Conservation (phyloP, 2,888 invertebrate species). For the Pristionchus fissidentatus region DNA sequence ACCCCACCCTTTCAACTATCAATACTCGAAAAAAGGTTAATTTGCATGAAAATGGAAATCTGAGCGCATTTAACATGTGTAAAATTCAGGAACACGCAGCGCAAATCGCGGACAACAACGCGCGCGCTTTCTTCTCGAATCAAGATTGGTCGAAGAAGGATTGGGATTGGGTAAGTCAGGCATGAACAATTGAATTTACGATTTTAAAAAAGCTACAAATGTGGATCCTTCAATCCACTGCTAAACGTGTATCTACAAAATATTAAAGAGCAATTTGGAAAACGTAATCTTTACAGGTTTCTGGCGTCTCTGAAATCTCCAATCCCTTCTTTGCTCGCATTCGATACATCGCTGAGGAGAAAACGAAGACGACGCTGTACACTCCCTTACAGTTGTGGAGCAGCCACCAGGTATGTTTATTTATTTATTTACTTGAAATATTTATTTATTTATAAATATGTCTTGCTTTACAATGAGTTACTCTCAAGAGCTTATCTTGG, state of each 20-base stretch:
- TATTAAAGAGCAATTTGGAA: neutral
- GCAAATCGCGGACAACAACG: slow-evolving; percentile 64
- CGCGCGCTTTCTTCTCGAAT: slow-evolving; percentile 65
- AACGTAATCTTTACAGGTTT: slow-evolving; percentile 2
- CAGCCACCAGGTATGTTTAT: slow-evolving; percentile 54
- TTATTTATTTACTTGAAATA: neutral
- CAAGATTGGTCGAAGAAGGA: slow-evolving; percentile 67
- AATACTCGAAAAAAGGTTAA: too few relatives aligned
- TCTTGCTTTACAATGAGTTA: neutral
- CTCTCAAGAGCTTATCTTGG: too few relatives aligned
- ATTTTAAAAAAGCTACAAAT: neutral
- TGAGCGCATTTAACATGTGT: neutral
- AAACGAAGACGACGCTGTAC: slow-evolving; percentile 62
- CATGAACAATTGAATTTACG: neutral
- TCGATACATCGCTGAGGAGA: slow-evolving; percentile 61
- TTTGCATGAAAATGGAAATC: neutral
- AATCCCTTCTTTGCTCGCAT: slow-evolving; percentile 65
- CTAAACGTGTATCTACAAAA: too few relatives aligned
- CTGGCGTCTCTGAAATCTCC: slow-evolving; percentile 47
- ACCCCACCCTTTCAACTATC: neutral
- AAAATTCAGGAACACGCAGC: slow-evolving; percentile 63
- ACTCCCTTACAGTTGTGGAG: slow-evolving; percentile 66
- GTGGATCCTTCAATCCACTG: too few relatives aligned
- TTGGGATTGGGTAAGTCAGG: slow-evolving; percentile 67
- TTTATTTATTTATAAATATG: neutral